phyloP scores from a whole-genome alignment of 2,113 vertebrate species.

The Oenanthe melanoleuca region DNA sequence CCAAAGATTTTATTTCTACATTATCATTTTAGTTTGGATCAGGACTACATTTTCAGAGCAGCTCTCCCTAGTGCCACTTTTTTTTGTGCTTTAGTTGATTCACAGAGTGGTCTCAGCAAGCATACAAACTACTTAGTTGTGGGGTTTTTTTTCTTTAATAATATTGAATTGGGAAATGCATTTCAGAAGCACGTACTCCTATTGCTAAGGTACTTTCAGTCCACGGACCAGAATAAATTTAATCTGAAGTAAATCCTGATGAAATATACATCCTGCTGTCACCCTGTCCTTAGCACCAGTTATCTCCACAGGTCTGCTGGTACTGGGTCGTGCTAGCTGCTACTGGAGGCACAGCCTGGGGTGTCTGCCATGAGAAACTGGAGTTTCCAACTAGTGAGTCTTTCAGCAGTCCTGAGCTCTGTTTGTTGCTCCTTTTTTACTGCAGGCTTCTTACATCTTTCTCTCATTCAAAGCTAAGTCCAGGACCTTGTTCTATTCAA shows the following conservation, averaged over 20 bases:
- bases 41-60: not conserved
- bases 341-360: not conserved
- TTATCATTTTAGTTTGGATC: not conserved
- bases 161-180: not conserved
- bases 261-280: fast-evolving
- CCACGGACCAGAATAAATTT: not conserved
- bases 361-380: not conserved
- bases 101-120: not conserved
- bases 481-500: not conserved
- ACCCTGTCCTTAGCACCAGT: not conserved
- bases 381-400: not conserved
- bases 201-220: not conserved
- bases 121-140: not conserved
- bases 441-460: not conserved
- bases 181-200: not conserved
- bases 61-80: not conserved
- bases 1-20: not conserved
- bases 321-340: not conserved
- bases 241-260: not conserved
- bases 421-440: not conserved
- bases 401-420: not conserved
- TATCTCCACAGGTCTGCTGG: not conserved
- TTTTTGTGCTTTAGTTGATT: not conserved
- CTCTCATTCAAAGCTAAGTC: not conserved
- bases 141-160: not conserved